Base-by-base conservation (phyloP, 2,797 vertebrate species). In the Hoplostethus mediterraneus region DNA sequence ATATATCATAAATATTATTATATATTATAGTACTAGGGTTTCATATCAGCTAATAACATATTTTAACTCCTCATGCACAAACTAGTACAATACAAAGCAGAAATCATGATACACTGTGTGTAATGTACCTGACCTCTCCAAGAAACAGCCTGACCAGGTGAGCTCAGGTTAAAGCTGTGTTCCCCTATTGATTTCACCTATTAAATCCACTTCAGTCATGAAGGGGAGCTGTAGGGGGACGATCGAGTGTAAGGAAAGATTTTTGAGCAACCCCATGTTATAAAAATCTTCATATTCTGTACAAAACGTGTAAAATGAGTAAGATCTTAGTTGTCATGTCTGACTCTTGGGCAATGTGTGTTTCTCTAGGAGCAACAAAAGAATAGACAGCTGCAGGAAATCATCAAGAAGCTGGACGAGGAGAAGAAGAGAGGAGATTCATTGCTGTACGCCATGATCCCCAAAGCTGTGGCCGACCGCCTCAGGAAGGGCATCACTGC, bases 361-460 rank as follows among this genome's bases (percentile, higher is more conserved):
- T 77, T 73, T 64, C 81, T 76, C 42, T 40, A 94, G 94, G 92
- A 95, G 78, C 93, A 95, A 73, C 93, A 95, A 52, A 95, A 95
- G 86, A 93, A 94, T 13, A 87, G 91, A 56, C 94, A 94, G 87
- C 90, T 95, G 52, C 87, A 91, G 80, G 93, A 94, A 86, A 94
- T 94, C 77, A 93, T 95, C 83, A 94, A 95, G 78, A 95, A 94
- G 75, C 84, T 94, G 87, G 93, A 94, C 1, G 87, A 95, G 51
- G 93, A 95, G 88, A 94, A 94, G 83, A 94, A 94, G 71, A 88
- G 93, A 67, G 74, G 94, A 0, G 93, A 95, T 67, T 95, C 93
- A 4, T 80, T 95, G 77, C 87, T 95, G 53, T 95, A 94, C 2
- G 93, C 93, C 78, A 94, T 95, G 95, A 95, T 95, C 75, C 91